Conservation (phyloP, 2,888 invertebrate species). For the Teleiodes luculella region DNA sequence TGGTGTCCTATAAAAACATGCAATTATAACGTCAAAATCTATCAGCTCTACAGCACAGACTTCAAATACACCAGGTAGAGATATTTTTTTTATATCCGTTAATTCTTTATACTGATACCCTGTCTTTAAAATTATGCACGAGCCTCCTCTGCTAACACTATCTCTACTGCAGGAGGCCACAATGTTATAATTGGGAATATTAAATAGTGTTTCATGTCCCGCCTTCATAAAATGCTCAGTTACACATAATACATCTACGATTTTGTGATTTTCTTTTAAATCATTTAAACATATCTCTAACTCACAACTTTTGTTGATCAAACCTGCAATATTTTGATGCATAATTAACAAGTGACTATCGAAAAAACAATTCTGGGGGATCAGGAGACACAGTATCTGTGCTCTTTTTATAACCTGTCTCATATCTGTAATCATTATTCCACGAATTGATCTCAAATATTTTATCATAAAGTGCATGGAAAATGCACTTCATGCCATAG, state of each 20-base stretch:
- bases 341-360: background rate
- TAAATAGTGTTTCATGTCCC: background rate
- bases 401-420: too few species aligned
- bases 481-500: too few species aligned
- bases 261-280: background rate
- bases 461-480: too few species aligned
- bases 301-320: background rate
- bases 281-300: background rate
- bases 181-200: background rate
- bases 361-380: background rate
- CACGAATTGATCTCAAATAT: too few species aligned
- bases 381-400: too few species aligned
- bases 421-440: too few species aligned
- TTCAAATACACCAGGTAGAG: background rate
- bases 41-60: conserved; percentile 4
- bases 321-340: background rate
- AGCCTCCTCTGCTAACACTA: background rate
- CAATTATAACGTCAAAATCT: background rate
- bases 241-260: background rate
- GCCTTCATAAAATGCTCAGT: background rate
- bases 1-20: background rate
- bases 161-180: background rate
- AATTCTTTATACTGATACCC: background rate
- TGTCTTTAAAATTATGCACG: background rate
- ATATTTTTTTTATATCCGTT: background rate